Evolutionary conservation across 2,113 vertebrate species (phyloP).

Genomic region (Cnemophilus loriae): DNA sequence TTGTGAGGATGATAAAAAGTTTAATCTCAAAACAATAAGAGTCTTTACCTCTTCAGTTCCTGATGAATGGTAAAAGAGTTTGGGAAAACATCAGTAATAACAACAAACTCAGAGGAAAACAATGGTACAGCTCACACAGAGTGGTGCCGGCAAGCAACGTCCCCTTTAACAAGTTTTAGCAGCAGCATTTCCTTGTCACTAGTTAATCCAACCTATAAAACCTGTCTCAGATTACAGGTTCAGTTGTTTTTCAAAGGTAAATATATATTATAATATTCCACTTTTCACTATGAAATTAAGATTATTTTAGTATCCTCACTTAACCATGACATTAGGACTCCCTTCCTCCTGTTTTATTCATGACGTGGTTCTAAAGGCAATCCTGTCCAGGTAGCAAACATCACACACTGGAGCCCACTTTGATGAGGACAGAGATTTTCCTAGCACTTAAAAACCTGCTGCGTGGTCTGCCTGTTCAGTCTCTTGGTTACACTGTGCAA

Average conservation of each 20-base stretch:
- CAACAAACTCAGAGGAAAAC: background rate
- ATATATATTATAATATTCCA: background rate
- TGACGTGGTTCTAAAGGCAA: background rate
- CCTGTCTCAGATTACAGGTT: background rate
- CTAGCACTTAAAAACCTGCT: background rate
- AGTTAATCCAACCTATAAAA: background rate
- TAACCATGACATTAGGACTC: background rate
- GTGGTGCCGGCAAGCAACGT: background rate
- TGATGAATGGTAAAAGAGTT: background rate
- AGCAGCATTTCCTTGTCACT: background rate
- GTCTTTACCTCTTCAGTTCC: background rate
- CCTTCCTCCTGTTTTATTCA: background rate
- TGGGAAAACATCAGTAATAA: background rate
- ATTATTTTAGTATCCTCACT: background rate
- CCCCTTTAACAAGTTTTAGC: background rate
- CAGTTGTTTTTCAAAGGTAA: background rate
- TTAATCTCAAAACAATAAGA: background rate
- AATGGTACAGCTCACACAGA: background rate
- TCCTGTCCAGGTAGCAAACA: background rate
- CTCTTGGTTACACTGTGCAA: background rate
- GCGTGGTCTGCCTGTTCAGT: background rate
- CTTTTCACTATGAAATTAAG: background rate
- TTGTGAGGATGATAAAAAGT: background rate
- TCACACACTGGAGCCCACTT: background rate
- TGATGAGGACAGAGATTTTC: background rate